phyloP scores from a whole-genome alignment of 2,797 vertebrate species.

The Calcarius lapponicus region DNA sequence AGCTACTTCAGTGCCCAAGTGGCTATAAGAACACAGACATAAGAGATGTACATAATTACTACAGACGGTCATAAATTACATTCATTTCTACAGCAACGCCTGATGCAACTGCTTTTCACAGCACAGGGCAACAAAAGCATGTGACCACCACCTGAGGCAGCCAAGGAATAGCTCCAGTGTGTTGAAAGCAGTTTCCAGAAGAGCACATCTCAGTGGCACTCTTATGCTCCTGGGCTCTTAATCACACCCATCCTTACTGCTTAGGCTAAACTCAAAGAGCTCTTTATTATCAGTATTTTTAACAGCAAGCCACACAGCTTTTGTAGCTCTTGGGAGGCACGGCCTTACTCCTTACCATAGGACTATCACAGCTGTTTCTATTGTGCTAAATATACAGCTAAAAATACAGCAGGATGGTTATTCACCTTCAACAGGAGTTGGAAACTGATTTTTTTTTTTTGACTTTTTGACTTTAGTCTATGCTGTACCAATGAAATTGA shows the following conservation, averaged over 20 bases:
- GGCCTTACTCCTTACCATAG: background rate
- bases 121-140: background rate
- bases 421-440: background rate
- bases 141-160: background rate
- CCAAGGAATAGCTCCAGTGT: background rate
- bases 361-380: background rate
- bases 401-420: background rate
- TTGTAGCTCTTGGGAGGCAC: background rate
- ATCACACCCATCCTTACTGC: background rate
- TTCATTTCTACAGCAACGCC: slow-evolving; percentile 34
- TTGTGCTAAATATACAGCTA: background rate
- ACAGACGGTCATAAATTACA: background rate
- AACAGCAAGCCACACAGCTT: slow-evolving; percentile 11
- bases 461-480: background rate
- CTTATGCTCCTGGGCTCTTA: background rate
- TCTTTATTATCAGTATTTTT: background rate
- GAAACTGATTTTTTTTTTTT: background rate
- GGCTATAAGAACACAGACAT: slow-evolving; percentile 74
- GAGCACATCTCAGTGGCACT: background rate
- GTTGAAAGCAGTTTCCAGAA: slow-evolving; percentile 13
- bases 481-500: background rate
- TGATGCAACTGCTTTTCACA: background rate
- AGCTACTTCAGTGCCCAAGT: slow-evolving; percentile 83
- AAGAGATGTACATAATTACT: slow-evolving; percentile 40
- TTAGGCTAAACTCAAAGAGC: background rate